Base-by-base conservation (phyloP, 2,797 vertebrate species). In the Paguma larvata region DNA sequence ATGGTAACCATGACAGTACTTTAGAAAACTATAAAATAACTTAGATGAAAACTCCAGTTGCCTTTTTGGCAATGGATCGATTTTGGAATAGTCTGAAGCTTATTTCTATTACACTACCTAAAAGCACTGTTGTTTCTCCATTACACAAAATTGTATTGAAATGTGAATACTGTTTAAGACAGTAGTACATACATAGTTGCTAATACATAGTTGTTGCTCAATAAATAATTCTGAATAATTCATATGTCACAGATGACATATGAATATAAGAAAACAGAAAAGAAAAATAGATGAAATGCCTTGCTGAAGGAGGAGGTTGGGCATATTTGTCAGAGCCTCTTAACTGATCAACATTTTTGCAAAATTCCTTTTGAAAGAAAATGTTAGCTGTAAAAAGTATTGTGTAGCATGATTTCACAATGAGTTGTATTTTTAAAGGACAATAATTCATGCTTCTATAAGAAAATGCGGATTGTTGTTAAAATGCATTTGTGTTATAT, bases 11-110 rank as follows among this genome's bases (percentile, higher is more conserved):
- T 62, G 41, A 87, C 65, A 91, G 44, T 75, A 59, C 30, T 70
- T 79, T 34, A 84, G n/a, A 88, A 87, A 83, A 84, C n/a, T 73
- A 3, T 68, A 85, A 92, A 95, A 30, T 65, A 80, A 85, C 14
- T 32, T 48, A 77, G 10, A 89, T 46, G 23, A 91, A 78, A 95
- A 89, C 23, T 15, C 84, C 62, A 70, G 56, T 38, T 59, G n/a
- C 6, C 46, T 70, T 79, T 82, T 87, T 70, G 34, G 14, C 70
- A 93, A 72, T 16, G 92, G 18, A 16, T 97, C 32, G 77, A 77
- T 12, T 95, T 51, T 91, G 62, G 30, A 30, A 89, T 70, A 62
- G 6, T 95, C 56, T 92, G 21, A 9, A 78, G 53, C 18, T 6
- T 82, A 89, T 67, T 89, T 82, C 77, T 83, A 65, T 70, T 82